phyloP scores from a whole-genome alignment of 2,113 vertebrate genomes.

The Phaethornis superciliosus region DNA sequence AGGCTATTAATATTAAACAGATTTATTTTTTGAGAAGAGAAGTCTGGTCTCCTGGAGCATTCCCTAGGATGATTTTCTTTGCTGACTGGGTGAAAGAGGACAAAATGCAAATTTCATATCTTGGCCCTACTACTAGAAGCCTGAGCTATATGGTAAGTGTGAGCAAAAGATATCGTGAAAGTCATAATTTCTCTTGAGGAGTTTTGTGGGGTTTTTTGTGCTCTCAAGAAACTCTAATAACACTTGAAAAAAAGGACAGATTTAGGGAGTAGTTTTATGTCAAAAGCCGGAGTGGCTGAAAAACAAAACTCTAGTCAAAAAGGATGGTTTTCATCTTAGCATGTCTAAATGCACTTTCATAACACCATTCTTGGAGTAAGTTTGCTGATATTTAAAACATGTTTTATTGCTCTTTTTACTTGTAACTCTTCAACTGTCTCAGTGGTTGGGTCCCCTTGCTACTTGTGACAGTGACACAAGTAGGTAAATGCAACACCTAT shows the following conservation, averaged over 20 bases:
- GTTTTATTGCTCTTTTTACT: not conserved
- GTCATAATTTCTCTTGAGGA: not conserved
- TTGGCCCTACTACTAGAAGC: not conserved
- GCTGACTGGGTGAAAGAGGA: not conserved
- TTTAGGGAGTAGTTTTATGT: not conserved
- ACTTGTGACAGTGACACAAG: not conserved
- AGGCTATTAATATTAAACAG: not conserved
- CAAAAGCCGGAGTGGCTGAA: not conserved
- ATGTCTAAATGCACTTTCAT: not conserved
- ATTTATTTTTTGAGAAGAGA: not conserved
- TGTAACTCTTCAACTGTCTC: not conserved
- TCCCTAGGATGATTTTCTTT: not conserved
- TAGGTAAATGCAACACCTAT: not conserved
- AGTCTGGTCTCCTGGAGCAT: not conserved
- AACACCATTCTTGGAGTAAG: not conserved
- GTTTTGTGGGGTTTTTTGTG: not conserved
- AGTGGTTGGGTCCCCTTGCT: accelerated
- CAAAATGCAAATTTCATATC: conserved; percentile 27
- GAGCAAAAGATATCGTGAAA: not conserved
- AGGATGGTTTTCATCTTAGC: not conserved
- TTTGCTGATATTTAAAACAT: not conserved
- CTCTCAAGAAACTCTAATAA: not conserved
- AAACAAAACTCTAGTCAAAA: not conserved
- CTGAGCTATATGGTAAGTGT: conserved; percentile 9
- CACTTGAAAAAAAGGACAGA: not conserved